Percentiles rank a stretch among this genome's conserved stretches.
These are phyloP conservation scores for Nothobranchius furzeri DNA, from an alignment of 2,113 vertebrate species.

Conservation along the genomic window DNA sequence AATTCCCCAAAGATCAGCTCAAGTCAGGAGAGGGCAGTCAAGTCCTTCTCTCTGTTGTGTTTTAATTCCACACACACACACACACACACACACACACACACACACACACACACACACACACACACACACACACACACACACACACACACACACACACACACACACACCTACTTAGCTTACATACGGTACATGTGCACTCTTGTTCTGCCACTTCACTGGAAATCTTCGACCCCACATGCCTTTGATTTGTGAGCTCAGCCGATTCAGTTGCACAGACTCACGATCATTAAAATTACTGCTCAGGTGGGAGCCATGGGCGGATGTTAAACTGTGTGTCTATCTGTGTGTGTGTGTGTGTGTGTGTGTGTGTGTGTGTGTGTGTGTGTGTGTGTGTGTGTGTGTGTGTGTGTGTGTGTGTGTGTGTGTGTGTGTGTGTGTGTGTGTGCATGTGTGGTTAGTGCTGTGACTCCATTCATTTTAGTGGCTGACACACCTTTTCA, in stretches of 20 bases:
- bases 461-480: conserved; percentile 57
- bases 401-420: conserved; percentile 25
- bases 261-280: conserved; percentile 49
- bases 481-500: conserved; percentile 64
- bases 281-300: conserved; percentile 63
- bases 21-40: conserved; percentile 67
- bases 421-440: conserved; percentile 15
- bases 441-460: conserved; percentile 14
- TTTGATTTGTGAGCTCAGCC: conserved; percentile 68
- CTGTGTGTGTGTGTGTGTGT: conserved; percentile 26
- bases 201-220: conserved; percentile 46
- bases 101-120: conserved; percentile 2
- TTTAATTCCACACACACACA: conserved; percentile 25
- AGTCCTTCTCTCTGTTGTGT: conserved; percentile 47
- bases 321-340: conserved; percentile 15
- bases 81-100: conserved; percentile 18
- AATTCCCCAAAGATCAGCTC: conserved; percentile 36
- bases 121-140: conserved; percentile 22
- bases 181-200: conserved; percentile 14
- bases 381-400: conserved; percentile 9
- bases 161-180: conserved; percentile 17
- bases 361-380: conserved; percentile 18
- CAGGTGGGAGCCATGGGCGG: conserved; percentile 60
- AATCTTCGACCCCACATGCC: conserved; percentile 51
- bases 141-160: conserved; percentile 13